phyloP scores from a whole-genome alignment of 2,888 invertebrate genomes.

The Ochlodes sylvanus region DNA sequence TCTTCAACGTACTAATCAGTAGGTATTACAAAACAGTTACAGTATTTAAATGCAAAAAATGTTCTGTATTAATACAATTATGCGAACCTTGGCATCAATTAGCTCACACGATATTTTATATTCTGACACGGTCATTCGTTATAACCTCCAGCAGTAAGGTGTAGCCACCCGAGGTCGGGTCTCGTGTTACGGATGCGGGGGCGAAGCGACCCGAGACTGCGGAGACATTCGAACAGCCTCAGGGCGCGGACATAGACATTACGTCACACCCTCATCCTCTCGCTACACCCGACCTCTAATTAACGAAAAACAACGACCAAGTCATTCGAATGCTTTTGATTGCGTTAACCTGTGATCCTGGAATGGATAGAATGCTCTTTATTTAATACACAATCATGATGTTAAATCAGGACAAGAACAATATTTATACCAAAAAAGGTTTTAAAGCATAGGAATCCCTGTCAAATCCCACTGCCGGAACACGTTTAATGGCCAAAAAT shows the following conservation, averaged over 20 bases:
- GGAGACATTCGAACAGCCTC: constrained; percentile 31
- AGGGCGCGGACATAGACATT: constrained; percentile 55
- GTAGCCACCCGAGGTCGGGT: constrained; percentile 30
- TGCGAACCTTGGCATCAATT: constrained; percentile 31
- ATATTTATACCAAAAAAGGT: too few relatives aligned
- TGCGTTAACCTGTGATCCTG: constrained; percentile 40
- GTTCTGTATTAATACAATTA: constrained; percentile 8
- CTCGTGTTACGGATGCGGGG: constrained; percentile 40
- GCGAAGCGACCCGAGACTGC: constrained; percentile 41
- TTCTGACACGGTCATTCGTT: constrained; percentile 35
- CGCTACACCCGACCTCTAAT: constrained; percentile 48
- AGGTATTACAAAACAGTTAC: background rate
- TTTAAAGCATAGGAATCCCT: too few relatives aligned
- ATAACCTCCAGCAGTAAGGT: constrained; percentile 26
- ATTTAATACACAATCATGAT: too few relatives aligned
- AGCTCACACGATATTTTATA: constrained; percentile 31
- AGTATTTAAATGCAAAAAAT: background rate
- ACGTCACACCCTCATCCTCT: constrained; percentile 47
- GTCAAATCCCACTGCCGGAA: too few relatives aligned
- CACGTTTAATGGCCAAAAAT: too few relatives aligned
- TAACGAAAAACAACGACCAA: constrained; percentile 53
- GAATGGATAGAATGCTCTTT: background rate
- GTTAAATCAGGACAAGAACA: too few relatives aligned
- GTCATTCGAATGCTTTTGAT: constrained; percentile 46
- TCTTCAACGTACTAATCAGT: background rate